Evolutionary conservation across 2,113 vertebrate species (phyloP), one percentile per base, ranked within the genome.

Genomic region (Lagenorhynchus albirostris): DNA sequence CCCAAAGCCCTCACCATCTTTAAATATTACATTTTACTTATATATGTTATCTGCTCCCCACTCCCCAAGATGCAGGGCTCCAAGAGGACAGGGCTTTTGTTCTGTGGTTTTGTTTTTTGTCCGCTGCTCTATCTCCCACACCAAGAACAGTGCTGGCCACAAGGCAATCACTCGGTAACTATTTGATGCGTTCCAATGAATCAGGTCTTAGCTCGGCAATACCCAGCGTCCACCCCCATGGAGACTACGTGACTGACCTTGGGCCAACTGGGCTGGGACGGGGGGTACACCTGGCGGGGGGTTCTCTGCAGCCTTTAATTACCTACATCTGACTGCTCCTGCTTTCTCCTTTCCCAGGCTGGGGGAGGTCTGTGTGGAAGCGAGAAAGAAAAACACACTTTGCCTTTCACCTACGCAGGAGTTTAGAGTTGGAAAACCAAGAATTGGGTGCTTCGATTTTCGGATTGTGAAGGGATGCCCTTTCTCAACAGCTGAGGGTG

Each of bases 361-460:
- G 60, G 60, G 50, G 5, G 2, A 62, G 62, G 17, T 44, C 47
- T 20, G 41, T 1, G 1, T 1, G 63, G 4, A 10, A 20, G 1
- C 38, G 38, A 63, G 23, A 33, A 38, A 84, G 18, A 20, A 67
- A 44, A 20, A 8, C 5, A 33, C 53, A 60, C 62, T 68, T 89
- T 76, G 36, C 26, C 20, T 63, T 55, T 70, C 62, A 31, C 33
- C 23, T 11, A 38, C 25, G 36, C 21, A 31, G 29, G 29, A 60
- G 11, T 38, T 73, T 65, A 23, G 50, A 92, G 53, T 14, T 50
- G 12, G 60, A 67, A 93, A 71, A 68, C 38, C 33, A 76, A 92
- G 44, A 65, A 0, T 3, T 8, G 55, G 25, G 15, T 36, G 15
- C 8, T 17, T 85, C 21, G 17, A 14, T 25, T 67, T 85, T 73